A percentile compares a stretch with the other conserved stretches of the same genome.
Evolutionary conservation across 2,113 vertebrate genomes (phyloP).

Genomic region (Chauna torquata): DNA sequence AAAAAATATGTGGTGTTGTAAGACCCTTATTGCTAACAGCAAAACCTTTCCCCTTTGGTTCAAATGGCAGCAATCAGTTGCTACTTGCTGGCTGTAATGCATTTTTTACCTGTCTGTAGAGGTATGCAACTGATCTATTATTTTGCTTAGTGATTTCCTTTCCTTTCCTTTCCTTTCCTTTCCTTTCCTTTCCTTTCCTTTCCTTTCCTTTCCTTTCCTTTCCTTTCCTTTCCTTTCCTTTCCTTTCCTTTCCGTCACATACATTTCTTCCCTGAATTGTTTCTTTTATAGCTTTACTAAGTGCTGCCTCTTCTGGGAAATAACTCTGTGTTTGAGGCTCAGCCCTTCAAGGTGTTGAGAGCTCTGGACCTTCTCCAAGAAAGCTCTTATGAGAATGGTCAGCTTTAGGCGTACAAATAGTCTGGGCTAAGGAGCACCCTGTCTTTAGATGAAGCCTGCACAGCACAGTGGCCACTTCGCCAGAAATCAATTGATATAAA

Average conservation of each 20-base stretch:
- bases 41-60: not conserved
- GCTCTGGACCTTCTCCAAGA: slow-evolving; percentile 37
- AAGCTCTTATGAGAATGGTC: not conserved
- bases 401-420: not conserved
- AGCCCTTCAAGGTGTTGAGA: slow-evolving; percentile 43
- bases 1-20: not conserved
- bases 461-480: not conserved
- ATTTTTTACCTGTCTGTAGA: slow-evolving; percentile 11
- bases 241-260: not conserved
- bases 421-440: not conserved
- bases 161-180: too few species aligned
- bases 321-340: slow-evolving; percentile 1
- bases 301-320: slow-evolving; percentile 32
- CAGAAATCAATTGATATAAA: not conserved
- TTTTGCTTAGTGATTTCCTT: not conserved
- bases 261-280: not conserved
- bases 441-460: not conserved
- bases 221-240: not conserved
- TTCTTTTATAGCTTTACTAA: not conserved
- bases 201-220: too few species aligned
- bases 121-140: not conserved
- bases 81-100: slow-evolving; percentile 3
- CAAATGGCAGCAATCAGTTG: not conserved
- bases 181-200: too few species aligned
- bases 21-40: not conserved